Base-by-base conservation (phyloP, 2,113 vertebrate species). In the Cynocephalus volans region DNA sequence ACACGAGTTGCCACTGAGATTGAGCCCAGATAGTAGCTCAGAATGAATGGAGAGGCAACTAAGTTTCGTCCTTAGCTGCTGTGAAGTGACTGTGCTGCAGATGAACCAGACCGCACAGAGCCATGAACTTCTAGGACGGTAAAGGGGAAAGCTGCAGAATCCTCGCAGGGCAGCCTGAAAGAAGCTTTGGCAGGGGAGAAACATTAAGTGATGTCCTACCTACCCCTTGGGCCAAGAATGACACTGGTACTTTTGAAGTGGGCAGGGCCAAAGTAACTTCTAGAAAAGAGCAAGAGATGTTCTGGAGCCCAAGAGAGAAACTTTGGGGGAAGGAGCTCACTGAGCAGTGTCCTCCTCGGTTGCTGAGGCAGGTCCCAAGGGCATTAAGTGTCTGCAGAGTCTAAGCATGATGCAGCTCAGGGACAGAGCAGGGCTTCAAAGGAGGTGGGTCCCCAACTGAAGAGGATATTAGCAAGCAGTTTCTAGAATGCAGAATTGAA, bases 1-100 rank as follows among this genome's bases (percentile, higher is more conserved):
- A 79, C 14, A 52, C 52, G 5, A 58, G 67, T 31, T 14, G 41
- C 50, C 33, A 12, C 5, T 70, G 88, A 92, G 60, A 45, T 60
- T 54, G 13, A n/a, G 6, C 31, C 83, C 83, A n/a, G 17, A 23
- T 7, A 31, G 45, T 36, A 62, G 41, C n/a, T 96, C 36, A 64
- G 77, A 86, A 65, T 48, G 83, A 84, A 92, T n/a, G 13, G 3
- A 24, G n/a, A 90, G 92, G 70, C 94, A 76, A 75, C 21, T 26
- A 6, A 82, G 60, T 75, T 62, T 56, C 41, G 31, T 23, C 26
- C 36, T 58, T 75, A 58, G 31, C 18, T 60, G 6, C 19, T 21
- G 1, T 4, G 6, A 52, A 3, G 12, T 13, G 23, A 11, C 45
- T n/a, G 41, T 41, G 60, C 41, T 10, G 12, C 9, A 15, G n/a